Evolutionary conservation across 1,140 invertebrate genomes (phyloP), one percentile per base, ranked within the genome.

Genomic region (Apis laboriosa): DNA sequence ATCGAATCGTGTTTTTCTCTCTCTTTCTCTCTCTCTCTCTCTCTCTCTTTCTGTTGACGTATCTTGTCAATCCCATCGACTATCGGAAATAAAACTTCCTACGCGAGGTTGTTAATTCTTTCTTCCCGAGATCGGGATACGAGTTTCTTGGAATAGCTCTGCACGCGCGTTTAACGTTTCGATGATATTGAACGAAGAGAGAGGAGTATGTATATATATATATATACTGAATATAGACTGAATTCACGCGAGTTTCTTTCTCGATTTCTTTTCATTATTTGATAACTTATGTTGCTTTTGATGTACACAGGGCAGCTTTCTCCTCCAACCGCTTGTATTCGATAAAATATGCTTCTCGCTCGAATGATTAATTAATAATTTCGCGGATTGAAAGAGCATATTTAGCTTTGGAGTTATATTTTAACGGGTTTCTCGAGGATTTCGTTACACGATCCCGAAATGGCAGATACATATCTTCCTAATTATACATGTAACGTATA

Each of bases 21-120:
- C 3, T 34, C 34, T 24, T 24, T 24, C 24, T 34, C 3, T 34
- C 34, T 34, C 34, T 34, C 34, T 24, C 24, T 34, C 3, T 34
- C 34, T 34, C 34, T 34, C 34, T 34, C 34, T 34, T 3, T 34
- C 80, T 80, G 89, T 87, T 70, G 87, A 81, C 82, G 80, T 24
- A 77, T 83, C 87, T 76, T 74, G 73, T 83, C 75, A 84, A 82
- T 86, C 80, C 58, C 83, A 80, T 88, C 87, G 76, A 63, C 63
- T 64, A 72, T 68, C 83, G 66, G 75, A 90, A 61, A 90, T 89
- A 90, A 83, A 89, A 84, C 67, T n/a, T 56, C 11, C 56, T 13
- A 9, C 4, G 9, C 43, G 19, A 9, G 53, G 24, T 12, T 17
- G 43, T 68, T 21, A 51, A 9, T n/a, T 77, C 66, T 70, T 55